phyloP scores from a whole-genome alignment of 2,888 invertebrate genomes.

The Lasius fuliginosus region DNA sequence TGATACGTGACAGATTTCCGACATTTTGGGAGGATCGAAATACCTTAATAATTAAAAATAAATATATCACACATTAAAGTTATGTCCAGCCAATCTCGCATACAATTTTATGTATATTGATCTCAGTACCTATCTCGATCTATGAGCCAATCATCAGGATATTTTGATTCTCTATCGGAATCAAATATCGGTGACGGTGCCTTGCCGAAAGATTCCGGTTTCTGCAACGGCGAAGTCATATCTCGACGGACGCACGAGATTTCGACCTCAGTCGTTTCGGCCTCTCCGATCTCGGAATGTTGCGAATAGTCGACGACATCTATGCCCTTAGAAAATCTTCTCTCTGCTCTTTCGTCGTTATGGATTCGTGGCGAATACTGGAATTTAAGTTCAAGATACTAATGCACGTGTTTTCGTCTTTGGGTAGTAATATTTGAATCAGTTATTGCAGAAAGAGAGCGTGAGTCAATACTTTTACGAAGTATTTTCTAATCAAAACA shows the following conservation, averaged over 20 bases:
- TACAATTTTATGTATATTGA: not conserved
- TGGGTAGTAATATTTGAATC: not conserved
- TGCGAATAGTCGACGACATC: constrained; percentile 65
- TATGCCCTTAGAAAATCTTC: not conserved
- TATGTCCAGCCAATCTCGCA: constrained; percentile 28
- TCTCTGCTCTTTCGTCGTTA: constrained; percentile 9
- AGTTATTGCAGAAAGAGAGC: not conserved
- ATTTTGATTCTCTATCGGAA: constrained; percentile 65
- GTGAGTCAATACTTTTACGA: not conserved
- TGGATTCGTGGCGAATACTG: constrained; percentile 41
- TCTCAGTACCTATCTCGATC: constrained; percentile 66
- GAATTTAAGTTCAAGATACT: constrained; percentile 13
- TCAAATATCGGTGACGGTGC: constrained; percentile 57
- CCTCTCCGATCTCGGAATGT: constrained; percentile 7
- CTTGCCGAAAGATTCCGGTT: constrained; percentile 70
- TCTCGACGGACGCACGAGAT: constrained; percentile 12
- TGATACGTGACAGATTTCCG: constrained; percentile 59
- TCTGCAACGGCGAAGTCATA: constrained; percentile 48
- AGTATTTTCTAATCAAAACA: not conserved
- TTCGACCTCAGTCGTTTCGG: constrained; percentile 10
- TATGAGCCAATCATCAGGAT: constrained; percentile 64
- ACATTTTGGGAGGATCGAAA: constrained; percentile 66
- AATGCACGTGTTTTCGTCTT: not conserved
- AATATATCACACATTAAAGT: constrained; percentile 4
- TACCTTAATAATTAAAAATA: constrained; percentile 59